These are phyloP conservation scores for Calephelis nemesis DNA, from an alignment of 1,140 invertebrate species.

Conservation along the genomic window DNA sequence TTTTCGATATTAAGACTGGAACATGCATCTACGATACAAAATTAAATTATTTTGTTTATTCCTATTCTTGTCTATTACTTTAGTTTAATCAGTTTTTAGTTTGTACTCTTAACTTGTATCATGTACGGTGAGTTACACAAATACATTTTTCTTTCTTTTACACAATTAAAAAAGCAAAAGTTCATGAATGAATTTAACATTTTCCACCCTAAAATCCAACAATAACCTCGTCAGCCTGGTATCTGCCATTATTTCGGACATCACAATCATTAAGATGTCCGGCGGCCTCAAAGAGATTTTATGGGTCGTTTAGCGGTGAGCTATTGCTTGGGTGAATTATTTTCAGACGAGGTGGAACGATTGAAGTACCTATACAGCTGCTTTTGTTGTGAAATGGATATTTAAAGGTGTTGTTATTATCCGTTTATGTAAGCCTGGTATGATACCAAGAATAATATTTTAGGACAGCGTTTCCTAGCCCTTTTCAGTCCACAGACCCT, in stretches of 20 bases:
- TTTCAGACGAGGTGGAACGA: slow-evolving; percentile 42
- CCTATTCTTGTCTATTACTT: too few species aligned
- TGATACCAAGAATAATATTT: too few species aligned
- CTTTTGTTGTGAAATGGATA: slow-evolving; percentile 23
- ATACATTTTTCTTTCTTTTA: too few species aligned
- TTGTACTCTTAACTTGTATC: too few species aligned
- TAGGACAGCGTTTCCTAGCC: too few species aligned
- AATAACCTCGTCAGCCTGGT: neutral
- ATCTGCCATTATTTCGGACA: slow-evolving; percentile 27
- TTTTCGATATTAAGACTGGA: too few species aligned
- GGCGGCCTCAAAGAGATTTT: slow-evolving; percentile 57
- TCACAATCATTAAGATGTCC: slow-evolving; percentile 53
- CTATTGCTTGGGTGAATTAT: slow-evolving; percentile 55
- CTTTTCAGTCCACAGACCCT: too few species aligned
- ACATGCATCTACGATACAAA: too few species aligned
- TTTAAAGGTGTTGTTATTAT: slow-evolving; percentile 1
- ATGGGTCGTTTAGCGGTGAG: slow-evolving; percentile 57
- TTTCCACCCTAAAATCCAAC: slow-evolving; percentile 17
- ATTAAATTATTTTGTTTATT: too few species aligned
- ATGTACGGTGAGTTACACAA: too few species aligned
- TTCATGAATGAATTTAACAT: neutral
- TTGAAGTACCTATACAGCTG: slow-evolving; percentile 39
- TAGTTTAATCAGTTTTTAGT: too few species aligned
- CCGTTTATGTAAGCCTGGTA: too few species aligned
- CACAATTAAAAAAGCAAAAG: neutral